Base-by-base conservation (phyloP, 1,140 invertebrate genomes). In the Brachionus asplanchnoidis region DNA sequence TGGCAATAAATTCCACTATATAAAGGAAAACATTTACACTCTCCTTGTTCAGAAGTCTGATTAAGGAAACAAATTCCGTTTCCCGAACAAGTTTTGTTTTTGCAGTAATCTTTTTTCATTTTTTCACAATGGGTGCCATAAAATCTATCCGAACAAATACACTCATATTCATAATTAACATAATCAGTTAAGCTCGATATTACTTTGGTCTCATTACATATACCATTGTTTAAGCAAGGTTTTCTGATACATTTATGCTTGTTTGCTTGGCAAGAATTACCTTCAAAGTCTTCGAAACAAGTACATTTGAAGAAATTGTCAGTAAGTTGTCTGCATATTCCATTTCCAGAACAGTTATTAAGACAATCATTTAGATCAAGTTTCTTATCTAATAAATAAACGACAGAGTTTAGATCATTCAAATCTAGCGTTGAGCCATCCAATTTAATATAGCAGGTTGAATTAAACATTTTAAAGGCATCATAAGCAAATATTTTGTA, bases 211-310 rank as follows among this genome's bases (percentile, higher is more conserved):
- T 68, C 66, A 32, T 17, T 28, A 42, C 70, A 75, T 7, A 11
- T 75, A 17, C 32, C 70, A 75, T 75, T 75, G 11, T 75, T 75
- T 44, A 75, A 44, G 44, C 70, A 75, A 5, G 70, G 70, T 11
- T 75, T 75, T 44, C 32, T n/a, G 6, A 42, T 11, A 20, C 70
- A 75, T 11, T 40, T 23, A 20, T 20, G 32, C 36, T 42, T 75
- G 44, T 42, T 44, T 1, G 17, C 4, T 40, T 42, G 17, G n/a
- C 70, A 75, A 17, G 17, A 20, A 75, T 40, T 40, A 17, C 70
- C 70, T 40, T 40, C 8, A 17, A n/a, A 42, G 8, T 75, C 17
- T 12, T 40, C 36, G 36, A 42, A 42, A 42, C 70, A 75, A 14
- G 20, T 3, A 46, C 70, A 75, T 23, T 42, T 75, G 40, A 8